Conservation (phyloP, 2,888 invertebrate genomes). For the Sesamia inferens region DNA sequence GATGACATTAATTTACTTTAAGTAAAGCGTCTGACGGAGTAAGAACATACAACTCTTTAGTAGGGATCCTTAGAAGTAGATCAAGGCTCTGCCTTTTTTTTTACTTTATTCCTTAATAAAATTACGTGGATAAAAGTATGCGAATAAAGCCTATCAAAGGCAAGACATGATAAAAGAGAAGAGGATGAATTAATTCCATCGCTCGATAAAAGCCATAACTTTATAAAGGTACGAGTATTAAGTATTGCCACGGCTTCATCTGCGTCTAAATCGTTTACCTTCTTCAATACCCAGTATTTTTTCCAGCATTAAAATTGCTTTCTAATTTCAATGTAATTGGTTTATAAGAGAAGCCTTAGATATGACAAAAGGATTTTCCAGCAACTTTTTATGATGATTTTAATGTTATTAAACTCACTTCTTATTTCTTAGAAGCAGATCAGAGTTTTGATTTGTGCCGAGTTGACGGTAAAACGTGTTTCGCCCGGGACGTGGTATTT, state of each 20-base stretch:
- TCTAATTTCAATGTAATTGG: not conserved
- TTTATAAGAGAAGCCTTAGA: too few relatives aligned
- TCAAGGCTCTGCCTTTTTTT: not conserved
- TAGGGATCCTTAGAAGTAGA: not conserved
- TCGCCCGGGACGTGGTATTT: not conserved
- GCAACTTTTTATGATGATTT: not conserved
- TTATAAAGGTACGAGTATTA: not conserved
- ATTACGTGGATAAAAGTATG: not conserved
- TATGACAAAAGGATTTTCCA: not conserved
- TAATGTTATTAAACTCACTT: not conserved
- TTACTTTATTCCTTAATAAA: not conserved
- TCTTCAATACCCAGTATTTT: not conserved
- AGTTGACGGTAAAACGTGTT: not conserved
- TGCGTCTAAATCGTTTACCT: too few relatives aligned
- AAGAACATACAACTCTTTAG: not conserved
- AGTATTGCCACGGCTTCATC: not conserved
- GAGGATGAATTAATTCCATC: conserved; percentile 5
- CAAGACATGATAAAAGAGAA: not conserved
- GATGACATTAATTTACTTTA: too few relatives aligned
- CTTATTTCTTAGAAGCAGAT: not conserved
- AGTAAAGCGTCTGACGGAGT: not conserved
- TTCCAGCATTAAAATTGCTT: not conserved
- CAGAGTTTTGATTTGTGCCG: not conserved
- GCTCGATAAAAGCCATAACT: conserved; percentile 1
- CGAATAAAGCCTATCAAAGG: not conserved